Evolutionary conservation across 2,888 invertebrate genomes (phyloP).

Genomic region (Azorinus chamasolen): DNA sequence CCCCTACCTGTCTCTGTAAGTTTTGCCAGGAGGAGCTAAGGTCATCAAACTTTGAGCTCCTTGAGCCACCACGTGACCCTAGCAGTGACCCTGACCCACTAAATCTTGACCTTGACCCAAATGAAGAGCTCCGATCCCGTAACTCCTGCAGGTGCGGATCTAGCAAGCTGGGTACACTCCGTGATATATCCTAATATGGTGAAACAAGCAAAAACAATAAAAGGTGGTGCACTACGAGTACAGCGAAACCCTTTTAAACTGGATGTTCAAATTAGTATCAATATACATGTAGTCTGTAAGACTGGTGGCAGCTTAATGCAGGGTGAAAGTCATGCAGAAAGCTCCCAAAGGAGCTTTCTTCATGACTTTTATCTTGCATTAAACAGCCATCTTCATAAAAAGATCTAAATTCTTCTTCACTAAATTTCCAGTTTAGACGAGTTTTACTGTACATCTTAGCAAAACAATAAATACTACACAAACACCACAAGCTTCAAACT

Average conservation of each 20-base stretch:
- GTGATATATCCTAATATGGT: constrained; percentile 65
- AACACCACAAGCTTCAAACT: not conserved
- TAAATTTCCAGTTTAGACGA: too few species aligned
- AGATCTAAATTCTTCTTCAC: too few species aligned
- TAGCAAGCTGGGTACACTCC: constrained; percentile 72
- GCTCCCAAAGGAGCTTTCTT: too few species aligned
- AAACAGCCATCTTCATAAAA: too few species aligned
- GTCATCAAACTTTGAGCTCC: constrained; percentile 69
- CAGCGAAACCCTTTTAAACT: too few species aligned
- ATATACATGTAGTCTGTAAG: too few species aligned
- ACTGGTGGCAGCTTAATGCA: too few species aligned
- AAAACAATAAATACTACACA: constrained; percentile 5
- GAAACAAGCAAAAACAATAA: constrained; percentile 32
- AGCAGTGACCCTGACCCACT: constrained; percentile 59
- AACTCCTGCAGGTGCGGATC: constrained; percentile 62
- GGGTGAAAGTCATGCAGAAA: too few species aligned
- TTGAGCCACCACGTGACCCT: constrained; percentile 55
- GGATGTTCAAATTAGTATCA: too few species aligned
- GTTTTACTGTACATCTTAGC: constrained; percentile 14
- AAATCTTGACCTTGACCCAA: constrained; percentile 66
- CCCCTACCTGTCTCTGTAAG: constrained; percentile 78
- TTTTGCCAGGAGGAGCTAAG: constrained; percentile 79
- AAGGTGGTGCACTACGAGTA: not conserved
- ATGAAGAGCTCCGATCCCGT: constrained; percentile 69
- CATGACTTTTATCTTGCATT: too few species aligned